Conservation (phyloP, 2,113 vertebrate genomes). For the Atrichornis clamosus region DNA sequence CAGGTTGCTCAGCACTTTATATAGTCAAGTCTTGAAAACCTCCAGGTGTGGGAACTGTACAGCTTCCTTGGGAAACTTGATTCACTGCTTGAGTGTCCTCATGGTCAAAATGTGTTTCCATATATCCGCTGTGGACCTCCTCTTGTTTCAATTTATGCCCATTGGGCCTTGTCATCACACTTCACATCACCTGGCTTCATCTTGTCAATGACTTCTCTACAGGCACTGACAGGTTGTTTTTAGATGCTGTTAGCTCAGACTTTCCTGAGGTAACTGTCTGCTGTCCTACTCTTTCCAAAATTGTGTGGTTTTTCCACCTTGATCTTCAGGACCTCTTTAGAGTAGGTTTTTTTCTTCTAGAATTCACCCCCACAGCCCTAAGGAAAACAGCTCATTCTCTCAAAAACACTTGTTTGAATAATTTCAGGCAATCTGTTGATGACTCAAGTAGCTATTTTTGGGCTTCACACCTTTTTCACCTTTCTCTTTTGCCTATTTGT, state of each 20-base stretch:
- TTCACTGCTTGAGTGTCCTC: neutral
- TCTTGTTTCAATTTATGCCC: neutral
- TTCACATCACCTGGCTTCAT: neutral
- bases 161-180: neutral
- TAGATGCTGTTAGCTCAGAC: neutral
- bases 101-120: neutral
- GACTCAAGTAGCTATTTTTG: slow-evolving; percentile 48
- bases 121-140: neutral
- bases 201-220: neutral
- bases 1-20: neutral
- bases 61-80: neutral
- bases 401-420: slow-evolving; percentile 23
- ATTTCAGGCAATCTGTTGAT: slow-evolving; percentile 52
- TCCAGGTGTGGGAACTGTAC: neutral
- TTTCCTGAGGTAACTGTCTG: neutral
- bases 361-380: neutral
- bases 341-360: neutral
- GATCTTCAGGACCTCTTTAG: neutral
- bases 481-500: slow-evolving; percentile 2
- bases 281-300: neutral
- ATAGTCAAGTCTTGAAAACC: neutral
- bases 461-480: neutral
- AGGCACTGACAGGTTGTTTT: neutral
- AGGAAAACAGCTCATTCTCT: neutral
- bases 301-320: neutral